These are phyloP conservation scores for Heterochromis multidens DNA, from an alignment of 2,113 vertebrate genomes.

Conservation along the genomic window DNA sequence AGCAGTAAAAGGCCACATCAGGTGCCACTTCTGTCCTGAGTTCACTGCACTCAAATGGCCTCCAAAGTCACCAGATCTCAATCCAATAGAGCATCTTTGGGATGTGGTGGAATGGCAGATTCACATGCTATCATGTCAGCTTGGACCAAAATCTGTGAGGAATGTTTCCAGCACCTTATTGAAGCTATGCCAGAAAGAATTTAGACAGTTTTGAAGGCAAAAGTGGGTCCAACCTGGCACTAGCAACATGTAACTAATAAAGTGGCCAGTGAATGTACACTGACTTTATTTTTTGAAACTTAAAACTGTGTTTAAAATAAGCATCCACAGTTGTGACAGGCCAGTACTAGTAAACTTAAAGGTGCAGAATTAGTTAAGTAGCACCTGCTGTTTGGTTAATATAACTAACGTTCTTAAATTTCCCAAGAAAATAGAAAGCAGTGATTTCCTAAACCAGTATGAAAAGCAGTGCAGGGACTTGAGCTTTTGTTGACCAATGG, in stretches of 20 bases:
- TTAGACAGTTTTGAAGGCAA: not conserved
- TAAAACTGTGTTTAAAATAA: too few species aligned
- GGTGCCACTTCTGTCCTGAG: not conserved
- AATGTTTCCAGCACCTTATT: not conserved
- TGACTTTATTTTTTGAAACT: not conserved
- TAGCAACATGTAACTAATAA: not conserved
- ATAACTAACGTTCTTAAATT: constrained; percentile 1
- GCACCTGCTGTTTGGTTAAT: constrained; percentile 16
- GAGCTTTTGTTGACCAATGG: constrained; percentile 19
- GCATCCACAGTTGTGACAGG: too few species aligned
- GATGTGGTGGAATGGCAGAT: not conserved
- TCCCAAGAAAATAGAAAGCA: not conserved
- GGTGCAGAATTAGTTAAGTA: not conserved
- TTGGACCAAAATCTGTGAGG: not conserved
- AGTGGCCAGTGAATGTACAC: rapidly evolving
- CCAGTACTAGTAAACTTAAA: too few species aligned
- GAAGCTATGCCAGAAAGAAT: not conserved
- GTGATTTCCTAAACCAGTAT: constrained; percentile 11
- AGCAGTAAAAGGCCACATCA: not conserved
- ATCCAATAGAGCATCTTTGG: not conserved
- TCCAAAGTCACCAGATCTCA: too few species aligned
- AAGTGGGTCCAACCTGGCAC: not conserved
- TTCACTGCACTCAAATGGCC: too few species aligned
- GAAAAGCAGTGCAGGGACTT: constrained; percentile 15
- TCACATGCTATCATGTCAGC: not conserved